Evolutionary conservation across 2,888 invertebrate genomes (phyloP), one percentile per base, ranked within the genome.

Genomic region (Pomacea canaliculata): DNA sequence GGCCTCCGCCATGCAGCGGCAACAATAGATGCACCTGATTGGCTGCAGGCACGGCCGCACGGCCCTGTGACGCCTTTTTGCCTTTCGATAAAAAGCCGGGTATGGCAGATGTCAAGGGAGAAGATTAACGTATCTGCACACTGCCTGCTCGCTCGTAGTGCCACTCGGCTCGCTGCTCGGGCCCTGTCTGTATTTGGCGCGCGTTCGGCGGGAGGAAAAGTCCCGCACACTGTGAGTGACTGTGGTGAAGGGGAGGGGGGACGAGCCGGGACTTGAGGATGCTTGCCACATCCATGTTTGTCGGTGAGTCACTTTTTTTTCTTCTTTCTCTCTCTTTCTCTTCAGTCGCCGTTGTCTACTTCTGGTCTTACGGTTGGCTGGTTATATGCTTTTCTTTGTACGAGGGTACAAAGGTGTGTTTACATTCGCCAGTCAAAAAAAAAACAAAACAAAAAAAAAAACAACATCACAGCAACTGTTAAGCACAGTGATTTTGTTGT

Each of bases 111-210:
- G 68, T 68, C 68, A 46, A 46, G 37, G 37, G 68, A 68, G 19
- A 68, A 68, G 68, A 68, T 68, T 68, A 68, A 68, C 68, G 68
- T 37, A 19, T 68, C 68, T 46, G 63, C 63, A 63, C 63, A 63
- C 23, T 27, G 63, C 63, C 23, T 12, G 63, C n/a, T 56, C 8
- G 51, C 51, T 16, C 4, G 51, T 56, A 56, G 27, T 63, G 7
- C 16, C 2, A 27, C 68, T 68, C 5, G 27, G 68, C 37, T 12
- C 19, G 68, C 37, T 46, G 19, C 37, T 68, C 12, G 27, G 63
- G 27, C 27, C n/a, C 27, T 68, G 68, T 27, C 37, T 68, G 27
- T 68, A 27, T 27, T 48, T 12, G 63, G 63, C 68, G 37, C 63
- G 63, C 10, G 63, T 19, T 19, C 27, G 37, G n/a, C 19, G 63